Conservation (phyloP, 2,113 vertebrate genomes). For the Blennius ocellaris region DNA sequence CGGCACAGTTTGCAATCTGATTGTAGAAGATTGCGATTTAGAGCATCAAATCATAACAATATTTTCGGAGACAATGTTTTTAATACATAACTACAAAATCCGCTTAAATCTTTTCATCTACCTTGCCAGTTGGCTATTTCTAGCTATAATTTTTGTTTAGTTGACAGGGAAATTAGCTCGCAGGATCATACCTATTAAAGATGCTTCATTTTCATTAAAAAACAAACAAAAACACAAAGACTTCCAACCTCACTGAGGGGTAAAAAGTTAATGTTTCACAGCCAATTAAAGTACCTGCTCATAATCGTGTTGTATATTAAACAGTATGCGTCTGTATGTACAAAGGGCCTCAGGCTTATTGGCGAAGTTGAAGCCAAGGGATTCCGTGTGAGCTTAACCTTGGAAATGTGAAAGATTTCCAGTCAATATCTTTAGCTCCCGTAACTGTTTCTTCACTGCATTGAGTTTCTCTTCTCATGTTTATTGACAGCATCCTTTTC, state of each 20-base stretch:
- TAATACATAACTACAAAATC: too few relatives aligned
- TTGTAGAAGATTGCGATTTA: too few relatives aligned
- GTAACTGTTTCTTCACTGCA: not conserved
- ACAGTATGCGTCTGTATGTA: conserved; percentile 1
- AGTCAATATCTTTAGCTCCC: not conserved
- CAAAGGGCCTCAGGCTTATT: conserved; percentile 25
- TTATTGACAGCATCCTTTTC: conserved; percentile 11
- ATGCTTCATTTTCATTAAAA: conserved; percentile 29
- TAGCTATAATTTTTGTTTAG: too few relatives aligned
- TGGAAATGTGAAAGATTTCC: not conserved
- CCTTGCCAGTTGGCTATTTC: too few relatives aligned
- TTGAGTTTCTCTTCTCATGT: conserved; percentile 14
- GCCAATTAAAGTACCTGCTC: conserved; percentile 42
- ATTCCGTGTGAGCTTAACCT: conserved; percentile 17
- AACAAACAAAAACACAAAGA: conserved; percentile 3
- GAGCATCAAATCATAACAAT: too few relatives aligned
- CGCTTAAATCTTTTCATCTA: too few relatives aligned
- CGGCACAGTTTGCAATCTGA: too few relatives aligned
- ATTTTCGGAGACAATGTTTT: too few relatives aligned
- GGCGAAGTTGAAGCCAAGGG: conserved; percentile 10
- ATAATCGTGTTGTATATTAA: conserved; percentile 29
- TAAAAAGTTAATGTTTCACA: conserved; percentile 14
- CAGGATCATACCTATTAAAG: too few relatives aligned
- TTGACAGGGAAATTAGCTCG: too few relatives aligned
- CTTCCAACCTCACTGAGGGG: conserved; percentile 14